Percentiles rank a stretch among this genome's conserved stretches.
These are phyloP conservation scores for Semaprochilodus insignis DNA, from an alignment of 2,797 vertebrate genomes.

Conservation along the genomic window DNA sequence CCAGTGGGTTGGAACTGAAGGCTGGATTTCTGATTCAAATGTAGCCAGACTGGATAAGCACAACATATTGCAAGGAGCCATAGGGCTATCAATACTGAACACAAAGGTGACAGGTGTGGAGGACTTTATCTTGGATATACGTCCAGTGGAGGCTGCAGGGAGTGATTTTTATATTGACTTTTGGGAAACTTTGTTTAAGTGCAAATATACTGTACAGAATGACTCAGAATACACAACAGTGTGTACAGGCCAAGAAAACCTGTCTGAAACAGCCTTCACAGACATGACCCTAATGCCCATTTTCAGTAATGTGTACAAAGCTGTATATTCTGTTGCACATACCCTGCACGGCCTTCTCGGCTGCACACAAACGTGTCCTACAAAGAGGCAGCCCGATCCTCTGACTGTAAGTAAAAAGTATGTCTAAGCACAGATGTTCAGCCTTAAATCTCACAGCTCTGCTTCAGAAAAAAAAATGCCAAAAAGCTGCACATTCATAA, in stretches of 20 bases:
- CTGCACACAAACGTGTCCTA: constrained; percentile 69
- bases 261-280: constrained; percentile 52
- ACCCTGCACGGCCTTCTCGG: constrained; percentile 68
- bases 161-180: constrained; percentile 22
- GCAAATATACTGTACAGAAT: constrained; percentile 10
- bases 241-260: constrained; percentile 48
- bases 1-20: constrained; percentile 77
- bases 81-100: constrained; percentile 70
- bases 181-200: constrained; percentile 39
- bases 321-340: constrained; percentile 75
- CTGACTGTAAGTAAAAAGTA: constrained; percentile 61
- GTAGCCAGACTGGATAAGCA: constrained; percentile 71
- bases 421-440: background rate
- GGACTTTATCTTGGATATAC: constrained; percentile 38
- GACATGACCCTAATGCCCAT: constrained; percentile 76
- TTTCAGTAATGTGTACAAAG: constrained; percentile 76
- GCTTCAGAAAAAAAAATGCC: too few species aligned
- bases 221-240: background rate
- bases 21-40: constrained; percentile 76
- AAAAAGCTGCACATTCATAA: too few species aligned
- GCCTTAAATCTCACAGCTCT: too few species aligned
- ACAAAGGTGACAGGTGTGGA: constrained; percentile 33
- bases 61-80: constrained; percentile 71
- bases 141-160: constrained; percentile 19
- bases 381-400: constrained; percentile 61